Percentiles rank a stretch among this genome's conserved stretches.
Conservation (phyloP, 2,888 invertebrate species). For the Nomada lathburiana region DNA sequence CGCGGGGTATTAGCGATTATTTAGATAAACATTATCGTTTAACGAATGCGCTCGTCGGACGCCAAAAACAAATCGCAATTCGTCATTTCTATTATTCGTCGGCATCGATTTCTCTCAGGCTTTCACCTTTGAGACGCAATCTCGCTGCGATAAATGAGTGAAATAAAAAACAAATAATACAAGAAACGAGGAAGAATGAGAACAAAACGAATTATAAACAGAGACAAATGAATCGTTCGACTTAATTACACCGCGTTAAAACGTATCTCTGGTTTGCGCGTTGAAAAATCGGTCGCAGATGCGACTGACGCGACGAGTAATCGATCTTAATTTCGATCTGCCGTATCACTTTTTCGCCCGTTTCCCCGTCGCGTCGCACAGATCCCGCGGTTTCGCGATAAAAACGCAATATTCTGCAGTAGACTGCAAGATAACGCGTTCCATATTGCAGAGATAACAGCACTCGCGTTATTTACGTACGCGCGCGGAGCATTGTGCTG, state of each 20-base stretch:
- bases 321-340: constrained; percentile 68
- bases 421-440: constrained; percentile 67
- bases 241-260: constrained; percentile 32
- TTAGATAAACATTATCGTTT: constrained; percentile 28
- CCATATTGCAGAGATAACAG: constrained; percentile 70
- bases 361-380: constrained; percentile 3
- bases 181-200: not conserved
- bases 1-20: constrained; percentile 26
- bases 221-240: not conserved
- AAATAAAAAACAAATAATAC: not conserved
- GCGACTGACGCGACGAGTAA: constrained; percentile 41
- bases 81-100: constrained; percentile 4
- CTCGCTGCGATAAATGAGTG: not conserved
- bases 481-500: constrained; percentile 53
- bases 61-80: not conserved
- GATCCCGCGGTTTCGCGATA: constrained; percentile 58
- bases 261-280: constrained; percentile 8
- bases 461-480: constrained; percentile 63
- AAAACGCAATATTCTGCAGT: constrained; percentile 68
- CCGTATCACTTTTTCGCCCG: constrained; percentile 14
- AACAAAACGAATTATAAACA: not conserved
- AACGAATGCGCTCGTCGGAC: not conserved
- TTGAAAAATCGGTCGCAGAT: constrained; percentile 34
- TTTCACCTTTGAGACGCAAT: not conserved
- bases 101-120: not conserved